phyloP scores from a whole-genome alignment of 2,113 vertebrate species.

The Tragulus kanchil region DNA sequence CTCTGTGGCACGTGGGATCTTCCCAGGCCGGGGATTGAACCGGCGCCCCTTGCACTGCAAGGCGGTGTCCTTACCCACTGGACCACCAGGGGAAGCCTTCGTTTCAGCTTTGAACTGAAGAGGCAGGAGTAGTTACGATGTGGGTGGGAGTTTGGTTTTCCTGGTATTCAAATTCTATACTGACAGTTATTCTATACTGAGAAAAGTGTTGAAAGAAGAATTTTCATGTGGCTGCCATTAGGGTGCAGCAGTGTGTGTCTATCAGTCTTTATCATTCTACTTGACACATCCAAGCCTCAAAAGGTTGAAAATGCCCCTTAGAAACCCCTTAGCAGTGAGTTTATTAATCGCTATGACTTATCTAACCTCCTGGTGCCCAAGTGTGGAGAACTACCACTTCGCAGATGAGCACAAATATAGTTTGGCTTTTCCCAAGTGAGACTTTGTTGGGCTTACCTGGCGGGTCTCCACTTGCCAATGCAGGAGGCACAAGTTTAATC shows the following conservation, averaged over 20 bases:
- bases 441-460: neutral
- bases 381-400: neutral
- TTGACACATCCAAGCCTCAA: neutral
- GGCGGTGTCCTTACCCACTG: too few relatives aligned
- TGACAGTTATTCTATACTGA: conserved; percentile 24
- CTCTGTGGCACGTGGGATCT: too few relatives aligned
- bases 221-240: neutral
- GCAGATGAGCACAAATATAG: neutral
- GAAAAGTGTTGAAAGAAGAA: neutral
- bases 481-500: neutral
- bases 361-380: neutral
- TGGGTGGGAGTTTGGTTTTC: neutral
- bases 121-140: neutral
- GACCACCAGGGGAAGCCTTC: too few relatives aligned
- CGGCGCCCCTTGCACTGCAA: too few relatives aligned
- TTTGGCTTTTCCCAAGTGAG: neutral
- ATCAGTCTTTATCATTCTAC: neutral
- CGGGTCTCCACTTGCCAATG: neutral
- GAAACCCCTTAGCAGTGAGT: neutral
- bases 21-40: too few relatives aligned
- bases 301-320: neutral
- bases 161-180: conserved; percentile 38
- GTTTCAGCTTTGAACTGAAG: conserved; percentile 23
- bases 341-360: neutral
- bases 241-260: neutral